phyloP scores from a whole-genome alignment of 2,113 vertebrate species.

The Limnothrissa miodon region DNA sequence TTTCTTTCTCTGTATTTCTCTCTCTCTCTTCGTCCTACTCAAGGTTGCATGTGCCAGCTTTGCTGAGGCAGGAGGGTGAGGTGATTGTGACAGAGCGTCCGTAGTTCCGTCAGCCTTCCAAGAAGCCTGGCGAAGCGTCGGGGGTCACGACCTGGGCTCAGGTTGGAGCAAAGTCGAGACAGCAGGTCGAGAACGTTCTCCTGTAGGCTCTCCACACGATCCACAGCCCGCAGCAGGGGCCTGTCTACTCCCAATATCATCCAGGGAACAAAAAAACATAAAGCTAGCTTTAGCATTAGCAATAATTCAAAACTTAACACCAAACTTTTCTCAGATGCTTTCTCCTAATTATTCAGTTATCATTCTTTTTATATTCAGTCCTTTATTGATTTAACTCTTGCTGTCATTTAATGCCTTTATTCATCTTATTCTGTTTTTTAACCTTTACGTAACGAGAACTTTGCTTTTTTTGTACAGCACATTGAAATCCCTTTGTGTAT shows the following conservation, averaged over 20 bases:
- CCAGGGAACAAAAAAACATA: background rate
- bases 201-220: constrained; percentile 84
- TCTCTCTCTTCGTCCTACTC: constrained; percentile 5
- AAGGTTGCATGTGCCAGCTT: constrained; percentile 47
- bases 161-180: constrained; percentile 79
- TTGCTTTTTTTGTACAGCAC: too few relatives aligned
- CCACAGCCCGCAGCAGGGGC: constrained; percentile 76
- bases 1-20: background rate
- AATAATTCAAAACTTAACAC: too few relatives aligned
- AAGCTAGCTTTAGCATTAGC: background rate
- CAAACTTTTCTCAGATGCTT: too few relatives aligned
- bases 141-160: constrained; percentile 72
- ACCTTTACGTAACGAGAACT: too few relatives aligned
- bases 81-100: constrained; percentile 84
- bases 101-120: constrained; percentile 84
- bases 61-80: constrained; percentile 76
- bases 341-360: too few relatives aligned
- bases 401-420: too few relatives aligned
- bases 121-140: constrained; percentile 84
- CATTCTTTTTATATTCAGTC: too few relatives aligned
- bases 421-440: too few relatives aligned
- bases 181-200: constrained; percentile 86
- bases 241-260: constrained; percentile 67
- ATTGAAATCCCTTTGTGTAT: too few relatives aligned
- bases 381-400: too few relatives aligned